Evolutionary conservation across 2,888 invertebrate genomes (phyloP), one percentile per base, ranked within the genome.

Genomic region (Shargacucullia verbasci): DNA sequence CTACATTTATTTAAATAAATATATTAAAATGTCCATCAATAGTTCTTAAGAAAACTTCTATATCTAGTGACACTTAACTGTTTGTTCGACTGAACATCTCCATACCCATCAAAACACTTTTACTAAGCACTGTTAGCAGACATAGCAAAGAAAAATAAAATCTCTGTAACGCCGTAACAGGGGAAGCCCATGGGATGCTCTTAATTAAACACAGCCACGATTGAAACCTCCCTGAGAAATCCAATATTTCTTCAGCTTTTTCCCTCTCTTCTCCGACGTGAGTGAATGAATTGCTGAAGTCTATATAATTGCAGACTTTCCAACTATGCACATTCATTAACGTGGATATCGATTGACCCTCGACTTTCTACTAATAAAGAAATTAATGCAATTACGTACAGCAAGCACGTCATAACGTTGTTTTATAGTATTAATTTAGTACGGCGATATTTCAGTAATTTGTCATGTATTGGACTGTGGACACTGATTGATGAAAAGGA

Each of bases 151-250:
- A 59, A 67, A 76, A 76, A 80, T 73, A 80, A 82, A 83, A 80
- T 80, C 77, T 73, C 68, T 59, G 79, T 81, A 80, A 80, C 82
- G 76, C 77, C 46, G 73, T 73, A 70, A 76, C 75, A 80, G 69
- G 66, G 71, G 48, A 59, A 68, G 55, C 79, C 90, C 90, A 79
- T 71, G 88, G 85, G 90, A 80, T 74, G 63, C 64, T 76, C 87
- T 90, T 90, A 91, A 91, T 91, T 90, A 91, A 91, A 89, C 88
- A 85, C 85, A 76, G 80, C 81, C 83, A 76, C 86, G 87, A 89
- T 89, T 87, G 89, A 89, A 89, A 88, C 87, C 87, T 85, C 79
- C 79, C 83, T 81, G 83, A 83, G 85, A 83, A 80, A 88, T 86
- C 80, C 83, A 83, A 86, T 86, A 86, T 86, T 87, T 86, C 81